Evolutionary conservation across 37 sponge, comb jelly and placozoan species (phyloP).

Genomic region (Aplysina aerophoba): DNA sequence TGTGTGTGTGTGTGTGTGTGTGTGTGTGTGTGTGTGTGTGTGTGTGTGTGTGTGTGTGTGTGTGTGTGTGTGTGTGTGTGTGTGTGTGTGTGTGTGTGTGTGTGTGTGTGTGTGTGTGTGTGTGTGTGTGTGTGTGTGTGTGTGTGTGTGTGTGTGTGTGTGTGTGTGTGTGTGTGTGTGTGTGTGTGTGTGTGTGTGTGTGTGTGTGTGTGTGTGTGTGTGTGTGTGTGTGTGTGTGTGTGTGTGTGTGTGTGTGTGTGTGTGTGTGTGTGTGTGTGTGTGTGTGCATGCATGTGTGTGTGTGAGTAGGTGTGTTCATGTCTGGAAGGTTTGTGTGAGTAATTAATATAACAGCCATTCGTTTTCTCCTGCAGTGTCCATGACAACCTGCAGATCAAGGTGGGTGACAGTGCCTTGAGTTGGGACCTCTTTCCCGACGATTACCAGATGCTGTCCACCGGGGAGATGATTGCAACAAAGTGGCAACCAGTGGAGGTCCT

Average conservation of each 20-base stretch:
- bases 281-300: background rate
- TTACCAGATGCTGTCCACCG: conserved; percentile 56
- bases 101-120: conserved; percentile 11
- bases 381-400: conserved; percentile 69
- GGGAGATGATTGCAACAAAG: conserved; percentile 71
- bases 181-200: background rate
- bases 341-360: background rate
- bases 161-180: conserved; percentile 26
- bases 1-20: conserved; percentile 7
- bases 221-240: background rate
- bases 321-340: background rate
- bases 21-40: background rate
- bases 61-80: conserved; percentile 18
- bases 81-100: conserved; percentile 8
- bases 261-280: conserved; percentile 25
- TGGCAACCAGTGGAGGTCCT: conserved; percentile 84
- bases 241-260: background rate
- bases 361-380: conserved; percentile 57
- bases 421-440: conserved; percentile 89
- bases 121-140: background rate
- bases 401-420: conserved; percentile 77
- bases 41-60: background rate
- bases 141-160: background rate
- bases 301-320: background rate
- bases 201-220: conserved; percentile 11